Evolutionary conservation across 2,888 invertebrate species (phyloP).

Genomic region (Caenorhabditis sulstoni): DNA sequence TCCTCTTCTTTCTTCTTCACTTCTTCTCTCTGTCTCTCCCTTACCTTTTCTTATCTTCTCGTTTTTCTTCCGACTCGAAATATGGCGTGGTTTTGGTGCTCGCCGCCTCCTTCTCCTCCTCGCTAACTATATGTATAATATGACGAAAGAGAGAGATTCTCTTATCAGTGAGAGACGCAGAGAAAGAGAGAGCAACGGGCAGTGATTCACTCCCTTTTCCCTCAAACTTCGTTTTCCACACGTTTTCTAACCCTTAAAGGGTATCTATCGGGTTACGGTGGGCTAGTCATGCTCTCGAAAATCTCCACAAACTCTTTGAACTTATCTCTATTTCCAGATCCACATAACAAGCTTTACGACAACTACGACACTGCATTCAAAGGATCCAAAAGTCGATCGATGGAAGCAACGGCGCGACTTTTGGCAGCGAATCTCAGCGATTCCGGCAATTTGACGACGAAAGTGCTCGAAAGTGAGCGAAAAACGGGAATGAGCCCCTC

Average conservation of each 20-base stretch:
- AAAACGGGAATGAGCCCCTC: no score
- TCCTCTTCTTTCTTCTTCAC: conserved; percentile 2
- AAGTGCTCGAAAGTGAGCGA: conserved; percentile 34
- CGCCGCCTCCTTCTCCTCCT: neutral
- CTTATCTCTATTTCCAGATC: conserved; percentile 10
- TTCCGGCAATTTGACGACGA: conserved; percentile 22
- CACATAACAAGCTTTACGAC: no score
- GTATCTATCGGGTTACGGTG: no score
- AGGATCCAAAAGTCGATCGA: neutral
- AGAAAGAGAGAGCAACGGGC: conserved; percentile 32
- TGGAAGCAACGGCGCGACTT: conserved; percentile 35
- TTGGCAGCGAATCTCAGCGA: conserved; percentile 28
- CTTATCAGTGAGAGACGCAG: conserved; percentile 44
- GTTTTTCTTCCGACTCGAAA: conserved; percentile 14
- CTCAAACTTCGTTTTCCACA: neutral
- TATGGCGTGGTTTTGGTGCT: conserved; percentile 42
- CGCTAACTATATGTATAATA: conserved; percentile 52
- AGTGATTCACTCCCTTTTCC: conserved; percentile 37
- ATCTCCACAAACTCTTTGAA: no score
- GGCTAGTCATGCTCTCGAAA: no score
- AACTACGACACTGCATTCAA: no score
- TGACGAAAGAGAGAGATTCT: conserved; percentile 10
- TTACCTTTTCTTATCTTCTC: conserved; percentile 2
- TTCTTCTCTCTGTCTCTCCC: conserved; percentile 6
- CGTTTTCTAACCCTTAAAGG: neutral